Evolutionary conservation across 2,888 invertebrate genomes (phyloP), one percentile per base, ranked within the genome.

Genomic region (Julus scandinavius): DNA sequence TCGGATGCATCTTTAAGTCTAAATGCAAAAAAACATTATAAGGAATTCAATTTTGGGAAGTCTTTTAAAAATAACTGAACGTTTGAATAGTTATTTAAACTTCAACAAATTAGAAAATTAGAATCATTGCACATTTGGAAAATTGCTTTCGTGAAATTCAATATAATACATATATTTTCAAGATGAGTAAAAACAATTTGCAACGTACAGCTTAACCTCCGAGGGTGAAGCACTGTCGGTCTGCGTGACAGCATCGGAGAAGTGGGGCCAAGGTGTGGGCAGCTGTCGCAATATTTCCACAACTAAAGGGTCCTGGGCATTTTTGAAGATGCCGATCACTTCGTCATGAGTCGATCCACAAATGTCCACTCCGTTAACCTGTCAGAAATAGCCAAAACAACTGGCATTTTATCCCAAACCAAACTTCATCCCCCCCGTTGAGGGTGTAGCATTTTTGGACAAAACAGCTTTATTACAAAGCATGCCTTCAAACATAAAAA

Each of bases 341-440:
- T 92, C 92, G 90, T 92, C 92, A 90, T 92, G 92, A 80, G 91
- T 91, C n/a, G 92, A 91, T 89, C 91, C 91, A 45, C 92, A 91
- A 88, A 92, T 90, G 89, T 92, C 92, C 90, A 91, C 91, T 86
- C 92, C 92, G 91, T 92, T 92, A 89, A 92, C 92, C 92, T 92
- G 91, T 0, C 91, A 90, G 45, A 87, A 85, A 72, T 87, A 85
- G 89, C 45, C 63, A 87, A 83, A 88, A 86, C 29, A 29, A 72
- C 20, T 72, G 29, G 72, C 5, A 9, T 6, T 72, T 72, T 72
- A 72, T 72, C 72, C 11, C 2, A 72, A 72, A 29, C 72, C 17
- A 54, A 54, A 20, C 29, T 9, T 29, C 29, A 29, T 72, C 9
- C 29, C 9, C 9, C 72, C 1, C 9, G 72, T 6, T 0, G 29